Evolutionary conservation across 2,888 invertebrate species (phyloP).

Genomic region (Arenicola marina): DNA sequence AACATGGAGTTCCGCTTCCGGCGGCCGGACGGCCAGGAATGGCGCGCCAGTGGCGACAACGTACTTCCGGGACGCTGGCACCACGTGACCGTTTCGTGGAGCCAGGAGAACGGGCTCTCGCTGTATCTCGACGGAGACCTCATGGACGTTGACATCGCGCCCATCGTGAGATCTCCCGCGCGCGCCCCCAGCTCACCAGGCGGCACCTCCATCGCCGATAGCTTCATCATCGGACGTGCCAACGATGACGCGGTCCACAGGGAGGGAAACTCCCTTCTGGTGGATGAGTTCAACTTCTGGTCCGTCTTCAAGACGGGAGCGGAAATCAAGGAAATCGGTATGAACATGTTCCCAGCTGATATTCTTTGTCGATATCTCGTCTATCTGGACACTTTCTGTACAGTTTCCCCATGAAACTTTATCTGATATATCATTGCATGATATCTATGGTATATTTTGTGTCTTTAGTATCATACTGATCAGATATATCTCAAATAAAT

Average conservation of each 20-base stretch:
- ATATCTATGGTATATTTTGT: no score
- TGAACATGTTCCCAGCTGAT: no score
- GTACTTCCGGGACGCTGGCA: slow-evolving; percentile 52
- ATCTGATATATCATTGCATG: no score
- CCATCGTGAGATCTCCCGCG: background rate
- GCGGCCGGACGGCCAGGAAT: slow-evolving; percentile 45
- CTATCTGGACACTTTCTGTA: no score
- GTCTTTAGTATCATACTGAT: no score
- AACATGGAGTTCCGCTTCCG: slow-evolving; percentile 52
- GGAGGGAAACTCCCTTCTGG: slow-evolving; percentile 38
- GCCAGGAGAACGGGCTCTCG: slow-evolving; percentile 39
- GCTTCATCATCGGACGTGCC: slow-evolving; percentile 52
- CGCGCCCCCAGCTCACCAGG: background rate
- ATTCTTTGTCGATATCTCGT: no score
- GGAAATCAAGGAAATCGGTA: slow-evolving; percentile 49
- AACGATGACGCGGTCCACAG: slow-evolving; percentile 39
- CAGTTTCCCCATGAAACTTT: no score
- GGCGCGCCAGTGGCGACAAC: slow-evolving; percentile 38
- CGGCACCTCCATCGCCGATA: background rate
- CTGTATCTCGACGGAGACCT: slow-evolving; percentile 52
- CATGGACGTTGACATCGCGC: slow-evolving; percentile 14
- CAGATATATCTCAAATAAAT: no score
- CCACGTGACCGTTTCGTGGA: slow-evolving; percentile 55
- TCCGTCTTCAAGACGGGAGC: slow-evolving; percentile 38
- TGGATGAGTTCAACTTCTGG: slow-evolving; percentile 58